These are phyloP conservation scores for Melanostoma scalare DNA, from an alignment of 2,888 invertebrate genomes.

Conservation along the genomic window DNA sequence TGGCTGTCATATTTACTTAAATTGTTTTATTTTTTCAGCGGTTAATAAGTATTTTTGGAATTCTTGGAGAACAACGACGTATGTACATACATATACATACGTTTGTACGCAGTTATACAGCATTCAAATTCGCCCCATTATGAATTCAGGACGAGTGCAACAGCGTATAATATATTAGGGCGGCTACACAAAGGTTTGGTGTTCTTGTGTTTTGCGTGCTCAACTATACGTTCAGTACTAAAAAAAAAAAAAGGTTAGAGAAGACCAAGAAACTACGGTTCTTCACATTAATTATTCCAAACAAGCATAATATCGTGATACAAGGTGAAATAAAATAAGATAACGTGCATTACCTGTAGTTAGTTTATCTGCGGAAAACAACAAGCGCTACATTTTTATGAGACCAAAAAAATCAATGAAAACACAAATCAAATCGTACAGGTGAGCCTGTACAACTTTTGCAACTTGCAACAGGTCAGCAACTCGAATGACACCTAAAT, in stretches of 20 bases:
- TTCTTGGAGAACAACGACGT: constrained; percentile 15
- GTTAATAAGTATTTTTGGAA: constrained; percentile 50
- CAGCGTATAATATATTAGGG: constrained; percentile 47
- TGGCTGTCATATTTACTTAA: too few species aligned
- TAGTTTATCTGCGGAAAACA: constrained; percentile 49
- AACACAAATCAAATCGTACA: constrained; percentile 10
- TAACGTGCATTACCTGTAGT: constrained; percentile 56
- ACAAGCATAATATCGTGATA: constrained; percentile 63
- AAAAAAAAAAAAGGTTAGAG: constrained; percentile 38
- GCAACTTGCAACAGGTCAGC: constrained; percentile 8
- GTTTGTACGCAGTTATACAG: constrained; percentile 24
- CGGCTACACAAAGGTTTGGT: constrained; percentile 65
- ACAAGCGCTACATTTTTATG: constrained; percentile 36
- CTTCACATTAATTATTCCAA: constrained; percentile 67
- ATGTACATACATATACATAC: neutral
- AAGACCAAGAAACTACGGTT: constrained; percentile 45
- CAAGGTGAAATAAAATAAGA: constrained; percentile 59
- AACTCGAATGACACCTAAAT: neutral
- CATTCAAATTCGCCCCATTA: constrained; percentile 35
- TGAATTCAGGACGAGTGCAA: constrained; percentile 59
- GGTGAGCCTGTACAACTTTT: constrained; percentile 12
- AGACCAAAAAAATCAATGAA: constrained; percentile 6
- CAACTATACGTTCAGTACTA: neutral
- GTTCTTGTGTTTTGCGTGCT: constrained; percentile 20
- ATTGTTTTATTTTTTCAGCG: constrained; percentile 12